These are phyloP conservation scores for Elephantulus edwardii DNA, from an alignment of 2,113 vertebrate species.

Conservation along the genomic window DNA sequence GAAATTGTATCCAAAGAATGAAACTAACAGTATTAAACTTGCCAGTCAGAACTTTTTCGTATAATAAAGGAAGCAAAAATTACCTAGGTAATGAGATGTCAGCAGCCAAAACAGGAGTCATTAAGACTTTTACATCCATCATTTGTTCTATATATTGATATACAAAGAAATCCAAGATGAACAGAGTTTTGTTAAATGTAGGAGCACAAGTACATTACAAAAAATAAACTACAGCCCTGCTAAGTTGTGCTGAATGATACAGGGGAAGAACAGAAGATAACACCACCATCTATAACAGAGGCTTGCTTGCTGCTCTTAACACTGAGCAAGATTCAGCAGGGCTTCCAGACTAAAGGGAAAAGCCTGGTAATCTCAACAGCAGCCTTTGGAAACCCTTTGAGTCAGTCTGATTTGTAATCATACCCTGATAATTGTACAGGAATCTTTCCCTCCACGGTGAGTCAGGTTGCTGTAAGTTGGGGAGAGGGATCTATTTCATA, in stretches of 20 bases:
- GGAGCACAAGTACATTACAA: not conserved
- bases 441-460: not conserved
- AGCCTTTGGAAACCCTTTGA: not conserved
- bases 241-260: not conserved
- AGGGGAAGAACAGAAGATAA: not conserved
- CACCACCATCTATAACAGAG: not conserved
- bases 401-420: not conserved
- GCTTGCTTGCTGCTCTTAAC: not conserved
- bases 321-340: not conserved
- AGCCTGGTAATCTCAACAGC: not conserved
- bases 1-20: not conserved
- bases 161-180: not conserved
- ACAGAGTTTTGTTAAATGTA: not conserved
- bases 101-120: not conserved
- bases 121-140: not conserved
- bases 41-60: not conserved
- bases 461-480: not conserved
- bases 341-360: not conserved
- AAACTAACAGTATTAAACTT: not conserved
- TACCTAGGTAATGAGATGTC: not conserved
- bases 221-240: constrained; percentile 1
- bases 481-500: not conserved
- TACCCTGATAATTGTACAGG: not conserved
- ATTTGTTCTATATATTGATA: not conserved
- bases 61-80: not conserved